phyloP scores from a whole-genome alignment of 2,113 vertebrate genomes.

The Paramormyrops kingsleyae region DNA sequence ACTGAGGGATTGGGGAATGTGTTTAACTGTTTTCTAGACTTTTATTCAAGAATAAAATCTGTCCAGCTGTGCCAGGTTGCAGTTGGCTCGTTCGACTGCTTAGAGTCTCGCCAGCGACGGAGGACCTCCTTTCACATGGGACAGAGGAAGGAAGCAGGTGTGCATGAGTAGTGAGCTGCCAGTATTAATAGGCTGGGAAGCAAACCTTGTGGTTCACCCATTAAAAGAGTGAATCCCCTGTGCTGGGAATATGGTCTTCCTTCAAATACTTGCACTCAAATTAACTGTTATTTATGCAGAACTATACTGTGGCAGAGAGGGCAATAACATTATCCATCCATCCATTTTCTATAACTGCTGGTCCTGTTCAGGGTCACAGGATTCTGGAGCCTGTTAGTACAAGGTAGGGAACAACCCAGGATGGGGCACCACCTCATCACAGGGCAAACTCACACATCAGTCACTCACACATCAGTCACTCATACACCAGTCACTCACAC shows the following conservation, averaged over 20 bases:
- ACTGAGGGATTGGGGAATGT: neutral
- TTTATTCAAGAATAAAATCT: neutral
- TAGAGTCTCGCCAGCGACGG: neutral
- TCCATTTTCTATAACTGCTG: neutral
- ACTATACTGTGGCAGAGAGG: neutral
- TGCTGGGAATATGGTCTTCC: neutral
- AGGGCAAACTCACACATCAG: too few relatives aligned
- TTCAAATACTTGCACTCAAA: neutral
- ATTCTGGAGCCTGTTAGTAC: neutral
- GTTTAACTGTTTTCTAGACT: neutral
- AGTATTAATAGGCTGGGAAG: neutral
- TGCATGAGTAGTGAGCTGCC: neutral
- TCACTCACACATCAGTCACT: too few relatives aligned
- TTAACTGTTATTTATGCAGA: neutral
- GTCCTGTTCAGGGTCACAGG: neutral
- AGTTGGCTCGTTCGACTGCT: neutral
- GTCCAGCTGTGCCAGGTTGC: neutral
- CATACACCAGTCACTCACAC: too few relatives aligned
- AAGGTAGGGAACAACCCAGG: neutral
- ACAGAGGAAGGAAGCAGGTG: neutral
- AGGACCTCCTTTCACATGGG: neutral
- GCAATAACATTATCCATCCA: neutral
- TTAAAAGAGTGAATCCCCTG: neutral
- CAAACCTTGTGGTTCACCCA: neutral
- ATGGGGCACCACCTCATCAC: too few relatives aligned